phyloP scores from a whole-genome alignment of 2,888 invertebrate species.

The Pilophorus perplexus region DNA sequence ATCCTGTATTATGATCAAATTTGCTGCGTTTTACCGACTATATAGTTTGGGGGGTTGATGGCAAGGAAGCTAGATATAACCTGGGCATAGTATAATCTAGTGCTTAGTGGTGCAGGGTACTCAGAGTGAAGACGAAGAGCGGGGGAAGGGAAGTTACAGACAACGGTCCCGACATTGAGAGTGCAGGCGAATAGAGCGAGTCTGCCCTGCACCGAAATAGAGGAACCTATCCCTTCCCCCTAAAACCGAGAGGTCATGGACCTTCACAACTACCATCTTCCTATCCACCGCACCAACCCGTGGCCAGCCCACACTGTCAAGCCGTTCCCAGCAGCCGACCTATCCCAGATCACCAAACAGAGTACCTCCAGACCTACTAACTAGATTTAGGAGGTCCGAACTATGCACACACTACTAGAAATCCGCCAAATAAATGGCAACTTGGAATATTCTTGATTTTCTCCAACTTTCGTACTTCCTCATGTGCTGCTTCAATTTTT shows the following conservation, averaged over 20 bases:
- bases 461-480: too few species aligned
- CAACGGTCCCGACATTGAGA: slow-evolving; percentile 33
- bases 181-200: slow-evolving; percentile 31
- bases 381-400: too few species aligned
- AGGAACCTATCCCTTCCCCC: slow-evolving; percentile 23
- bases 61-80: slow-evolving; percentile 9
- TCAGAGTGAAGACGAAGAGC: background rate
- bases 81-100: slow-evolving; percentile 6
- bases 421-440: too few species aligned
- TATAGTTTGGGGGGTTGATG: slow-evolving; percentile 18
- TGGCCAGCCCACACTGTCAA: slow-evolving; percentile 14
- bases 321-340: background rate
- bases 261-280: slow-evolving; percentile 28
- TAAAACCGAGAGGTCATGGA: slow-evolving; percentile 25
- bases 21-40: too few species aligned
- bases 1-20: too few species aligned
- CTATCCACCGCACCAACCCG: slow-evolving; percentile 16
- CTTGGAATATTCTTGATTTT: too few species aligned
- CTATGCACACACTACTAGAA: too few species aligned
- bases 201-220: slow-evolving; percentile 25
- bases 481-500: too few species aligned
- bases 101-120: background rate
- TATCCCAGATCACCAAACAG: slow-evolving; percentile 10
- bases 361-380: too few species aligned
- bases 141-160: slow-evolving; percentile 20